Evolutionary conservation across 2,113 vertebrate genomes (phyloP), one percentile per base, ranked within the genome.

Genomic region (Elachura formosa): DNA sequence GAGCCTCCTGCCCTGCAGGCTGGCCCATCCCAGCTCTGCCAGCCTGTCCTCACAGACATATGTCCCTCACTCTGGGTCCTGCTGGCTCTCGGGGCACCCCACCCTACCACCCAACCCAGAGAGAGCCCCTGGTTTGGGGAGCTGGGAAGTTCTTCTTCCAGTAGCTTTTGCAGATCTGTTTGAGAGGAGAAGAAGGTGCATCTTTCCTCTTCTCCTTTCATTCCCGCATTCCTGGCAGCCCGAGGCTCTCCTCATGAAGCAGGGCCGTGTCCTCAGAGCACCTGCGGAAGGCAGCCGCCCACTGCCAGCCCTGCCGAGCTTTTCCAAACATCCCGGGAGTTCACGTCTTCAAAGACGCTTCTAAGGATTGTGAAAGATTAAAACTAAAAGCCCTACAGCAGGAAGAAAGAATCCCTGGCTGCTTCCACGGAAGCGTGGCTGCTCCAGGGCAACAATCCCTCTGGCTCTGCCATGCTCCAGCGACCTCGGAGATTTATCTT

Each of bases 381-480:
- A 92, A 89, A 20, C 52, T 72, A 46, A 84, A 84, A 73, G 76
- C 61, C 20, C 21, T 12, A 12, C 51, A 36, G 51, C 3, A 4
- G 31, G 10, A 24, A 0, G 3, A 4, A 26, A 3, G 21, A 4
- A 3, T 7, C 33, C 72, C 41, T 24, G 55, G 31, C 20, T 17
- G 40, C 7, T 29, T 56, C 54, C 40, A 3, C 1, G 84, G 69
- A 8, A 46, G 43, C 0, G 4, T 3, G 31, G 52, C 36, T 67
- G 68, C 71, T 19, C 67, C 0, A 31, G 43, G 29, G 58, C 9
- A 0, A 16, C 14, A 31, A 34, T 29, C 23, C 46, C 38, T 12
- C 12, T 3, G 12, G 66, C 22, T 49, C 21, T 1, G 0, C 6
- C 0, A 3, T 0, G 2, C 43, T n/a, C 21, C 3, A 5, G 14